Evolutionary conservation across 2,888 invertebrate genomes (phyloP).

Genomic region (Mythimna impura): DNA sequence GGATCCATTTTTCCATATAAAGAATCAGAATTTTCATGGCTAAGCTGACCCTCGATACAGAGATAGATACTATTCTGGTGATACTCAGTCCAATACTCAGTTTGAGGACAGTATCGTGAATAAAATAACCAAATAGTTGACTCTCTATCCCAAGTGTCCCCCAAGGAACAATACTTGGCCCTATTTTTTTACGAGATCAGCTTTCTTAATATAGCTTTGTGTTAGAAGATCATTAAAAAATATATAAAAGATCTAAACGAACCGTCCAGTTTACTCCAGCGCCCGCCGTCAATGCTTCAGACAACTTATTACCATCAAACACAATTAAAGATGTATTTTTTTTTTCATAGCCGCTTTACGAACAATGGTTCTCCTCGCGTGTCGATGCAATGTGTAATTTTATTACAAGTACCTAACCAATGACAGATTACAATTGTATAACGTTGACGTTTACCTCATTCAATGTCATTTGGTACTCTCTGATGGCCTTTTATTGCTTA

Average conservation of each 20-base stretch:
- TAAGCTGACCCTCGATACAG: not conserved
- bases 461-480: constrained; percentile 70
- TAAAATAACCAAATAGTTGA: not conserved
- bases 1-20: not conserved
- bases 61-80: not conserved
- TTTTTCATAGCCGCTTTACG: constrained; percentile 54
- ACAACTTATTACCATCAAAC: constrained; percentile 48
- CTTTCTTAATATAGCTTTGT: not conserved
- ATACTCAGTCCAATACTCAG: not conserved
- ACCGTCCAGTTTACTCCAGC: constrained; percentile 5
- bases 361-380: constrained; percentile 72
- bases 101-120: not conserved
- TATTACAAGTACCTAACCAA: constrained; percentile 66
- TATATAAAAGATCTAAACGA: not conserved
- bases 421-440: constrained; percentile 68
- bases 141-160: not conserved
- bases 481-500: constrained; percentile 54
- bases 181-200: not conserved
- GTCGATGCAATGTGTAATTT: constrained; percentile 71
- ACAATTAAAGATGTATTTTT: constrained; percentile 66
- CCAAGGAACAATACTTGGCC: constrained; percentile 15
- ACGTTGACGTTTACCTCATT: constrained; percentile 61
- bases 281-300: constrained; percentile 14
- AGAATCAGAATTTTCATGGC: not conserved
- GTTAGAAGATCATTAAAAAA: not conserved